phyloP scores from a whole-genome alignment of 1,140 invertebrate species.

The Colletes latitarsis region DNA sequence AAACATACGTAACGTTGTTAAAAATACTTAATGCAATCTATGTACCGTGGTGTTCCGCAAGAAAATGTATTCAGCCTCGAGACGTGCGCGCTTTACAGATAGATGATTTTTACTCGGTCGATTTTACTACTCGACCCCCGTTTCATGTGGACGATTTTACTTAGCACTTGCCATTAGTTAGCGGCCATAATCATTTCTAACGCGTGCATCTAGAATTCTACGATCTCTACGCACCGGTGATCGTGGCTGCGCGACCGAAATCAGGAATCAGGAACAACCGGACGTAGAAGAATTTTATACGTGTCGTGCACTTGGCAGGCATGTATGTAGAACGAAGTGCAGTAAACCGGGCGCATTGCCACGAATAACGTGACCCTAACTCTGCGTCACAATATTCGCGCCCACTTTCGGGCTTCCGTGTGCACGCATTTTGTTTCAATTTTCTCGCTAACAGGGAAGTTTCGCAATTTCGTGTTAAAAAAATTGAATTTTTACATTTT shows the following conservation, averaged over 20 bases:
- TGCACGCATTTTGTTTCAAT: background rate
- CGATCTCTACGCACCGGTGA: constrained; percentile 46
- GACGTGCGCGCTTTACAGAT: background rate
- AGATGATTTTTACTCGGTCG: constrained; percentile 5
- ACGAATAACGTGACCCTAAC: constrained; percentile 45
- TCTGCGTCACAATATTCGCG: constrained; percentile 24
- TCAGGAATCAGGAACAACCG: constrained; percentile 56
- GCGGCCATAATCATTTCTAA: constrained; percentile 23
- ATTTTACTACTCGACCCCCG: constrained; percentile 10
- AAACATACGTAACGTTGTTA: background rate
- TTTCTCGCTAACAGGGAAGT: too few species aligned
- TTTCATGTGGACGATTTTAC: constrained; percentile 30
- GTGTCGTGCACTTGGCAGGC: constrained; percentile 53
- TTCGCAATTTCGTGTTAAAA: too few species aligned
- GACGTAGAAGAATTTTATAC: constrained; percentile 55
- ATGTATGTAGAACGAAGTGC: constrained; percentile 55
- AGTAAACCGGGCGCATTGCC: constrained; percentile 52
- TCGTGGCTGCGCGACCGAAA: constrained; percentile 47
- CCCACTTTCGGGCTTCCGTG: background rate
- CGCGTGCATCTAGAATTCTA: constrained; percentile 32
- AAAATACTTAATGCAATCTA: background rate
- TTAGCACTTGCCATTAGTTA: constrained; percentile 33
- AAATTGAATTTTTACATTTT: background rate
- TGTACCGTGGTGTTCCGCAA: background rate
- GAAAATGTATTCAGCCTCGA: background rate